phyloP scores from a whole-genome alignment of 2,113 vertebrate genomes.

The Porphyrio hochstetteri region DNA sequence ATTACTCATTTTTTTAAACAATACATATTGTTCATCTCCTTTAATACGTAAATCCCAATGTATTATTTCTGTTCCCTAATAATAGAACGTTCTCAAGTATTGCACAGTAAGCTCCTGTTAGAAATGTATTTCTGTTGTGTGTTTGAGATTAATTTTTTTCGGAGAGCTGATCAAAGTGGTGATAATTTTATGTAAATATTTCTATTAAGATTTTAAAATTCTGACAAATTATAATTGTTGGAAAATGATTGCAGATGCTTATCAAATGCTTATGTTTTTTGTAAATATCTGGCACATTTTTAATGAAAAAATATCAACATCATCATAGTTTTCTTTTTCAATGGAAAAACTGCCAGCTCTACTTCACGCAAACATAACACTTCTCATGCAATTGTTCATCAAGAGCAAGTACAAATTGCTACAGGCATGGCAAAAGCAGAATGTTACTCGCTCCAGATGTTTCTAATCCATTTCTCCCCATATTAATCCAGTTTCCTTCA shows the following conservation, averaged over 20 bases:
- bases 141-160: neutral
- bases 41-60: neutral
- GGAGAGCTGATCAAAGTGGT: neutral
- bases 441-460: neutral
- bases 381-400: neutral
- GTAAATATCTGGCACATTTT: neutral
- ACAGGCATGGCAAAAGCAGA: neutral
- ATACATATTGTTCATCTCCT: neutral
- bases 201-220: neutral
- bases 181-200: neutral
- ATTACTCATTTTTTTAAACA: neutral
- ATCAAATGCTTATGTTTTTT: neutral
- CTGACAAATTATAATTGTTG: neutral
- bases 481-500: neutral
- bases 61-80: neutral
- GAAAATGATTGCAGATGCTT: neutral
- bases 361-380: neutral
- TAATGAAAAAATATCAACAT: neutral
- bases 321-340: neutral
- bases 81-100: neutral
- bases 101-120: neutral
- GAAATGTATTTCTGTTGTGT: neutral
- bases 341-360: neutral
- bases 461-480: neutral
- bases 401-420: neutral